Conservation (phyloP, 2,797 vertebrate genomes). For the Dendrocincla tyrannina region DNA sequence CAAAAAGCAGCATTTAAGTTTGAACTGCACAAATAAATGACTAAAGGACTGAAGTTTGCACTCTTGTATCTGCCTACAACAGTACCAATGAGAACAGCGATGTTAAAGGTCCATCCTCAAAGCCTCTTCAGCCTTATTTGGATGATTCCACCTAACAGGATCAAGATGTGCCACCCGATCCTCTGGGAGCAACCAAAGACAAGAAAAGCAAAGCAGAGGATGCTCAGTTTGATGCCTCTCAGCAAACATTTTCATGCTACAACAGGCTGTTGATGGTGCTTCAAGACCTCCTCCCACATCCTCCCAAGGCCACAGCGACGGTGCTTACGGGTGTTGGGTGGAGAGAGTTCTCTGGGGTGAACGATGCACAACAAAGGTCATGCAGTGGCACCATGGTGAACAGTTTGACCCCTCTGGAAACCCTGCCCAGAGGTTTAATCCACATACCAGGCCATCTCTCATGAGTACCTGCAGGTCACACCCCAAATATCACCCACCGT, state of each 20-base stretch:
- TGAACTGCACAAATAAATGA: background rate
- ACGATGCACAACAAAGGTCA: background rate
- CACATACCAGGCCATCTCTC: background rate
- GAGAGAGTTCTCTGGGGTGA: background rate
- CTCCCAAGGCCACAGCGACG: fast-evolving
- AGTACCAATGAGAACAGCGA: background rate
- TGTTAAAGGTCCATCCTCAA: fast-evolving
- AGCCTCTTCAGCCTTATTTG: background rate
- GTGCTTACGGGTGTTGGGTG: fast-evolving
- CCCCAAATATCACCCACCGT: background rate
- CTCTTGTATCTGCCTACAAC: background rate
- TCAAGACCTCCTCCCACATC: background rate
- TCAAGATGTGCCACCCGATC: background rate
- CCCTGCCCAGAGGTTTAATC: background rate
- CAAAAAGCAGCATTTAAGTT: background rate
- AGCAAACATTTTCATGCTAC: background rate
- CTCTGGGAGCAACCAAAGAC: background rate
- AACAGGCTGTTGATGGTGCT: background rate
- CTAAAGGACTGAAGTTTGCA: background rate
- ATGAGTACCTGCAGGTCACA: fast-evolving
- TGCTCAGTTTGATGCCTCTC: background rate
- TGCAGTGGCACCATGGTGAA: fast-evolving
- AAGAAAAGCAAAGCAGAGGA: background rate
- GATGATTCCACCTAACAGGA: background rate
- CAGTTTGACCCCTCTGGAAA: background rate